phyloP scores from a whole-genome alignment of 2,113 vertebrate species.

The Salvelinus namaycush region DNA sequence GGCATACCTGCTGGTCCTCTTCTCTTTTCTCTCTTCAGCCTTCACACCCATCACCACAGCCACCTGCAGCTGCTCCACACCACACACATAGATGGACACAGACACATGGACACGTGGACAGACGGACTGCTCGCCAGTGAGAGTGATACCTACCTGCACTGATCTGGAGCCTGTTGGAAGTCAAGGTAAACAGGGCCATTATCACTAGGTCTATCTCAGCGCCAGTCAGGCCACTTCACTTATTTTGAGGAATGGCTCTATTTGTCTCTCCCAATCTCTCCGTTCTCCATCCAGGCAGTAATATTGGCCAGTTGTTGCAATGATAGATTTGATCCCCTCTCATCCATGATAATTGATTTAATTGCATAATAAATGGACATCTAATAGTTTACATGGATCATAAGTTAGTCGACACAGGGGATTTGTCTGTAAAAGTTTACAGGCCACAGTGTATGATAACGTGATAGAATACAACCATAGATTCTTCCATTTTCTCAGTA shows the following conservation, averaged over 20 bases:
- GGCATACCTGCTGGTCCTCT: too few relatives aligned
- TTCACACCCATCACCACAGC: too few relatives aligned
- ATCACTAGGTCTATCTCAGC: slow-evolving; percentile 40
- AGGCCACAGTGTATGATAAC: neutral
- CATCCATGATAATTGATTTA: slow-evolving; percentile 9
- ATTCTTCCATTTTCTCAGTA: too few relatives aligned
- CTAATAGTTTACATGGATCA: neutral
- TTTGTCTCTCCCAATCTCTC: slow-evolving; percentile 36
- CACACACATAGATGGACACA: neutral
- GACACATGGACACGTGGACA: neutral
- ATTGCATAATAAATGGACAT: neutral
- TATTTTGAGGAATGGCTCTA: slow-evolving; percentile 50
- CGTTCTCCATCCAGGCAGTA: slow-evolving; percentile 3
- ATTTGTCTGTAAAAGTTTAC: neutral
- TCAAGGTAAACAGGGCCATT: slow-evolving; percentile 54
- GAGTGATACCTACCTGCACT: slow-evolving; percentile 17
- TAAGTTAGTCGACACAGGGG: neutral
- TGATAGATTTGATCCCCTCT: neutral
- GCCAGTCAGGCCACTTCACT: slow-evolving; percentile 33
- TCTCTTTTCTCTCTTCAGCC: too few relatives aligned
- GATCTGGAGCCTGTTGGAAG: slow-evolving; percentile 30
- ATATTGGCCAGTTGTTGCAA: neutral
- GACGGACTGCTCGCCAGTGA: neutral
- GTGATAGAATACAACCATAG: neutral
- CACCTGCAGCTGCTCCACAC: too few relatives aligned